A percentile compares a stretch with the other conserved stretches of the same genome.
phyloP scores from a whole-genome alignment of 2,113 vertebrate species.

The Phrynocephalus versicolor region DNA sequence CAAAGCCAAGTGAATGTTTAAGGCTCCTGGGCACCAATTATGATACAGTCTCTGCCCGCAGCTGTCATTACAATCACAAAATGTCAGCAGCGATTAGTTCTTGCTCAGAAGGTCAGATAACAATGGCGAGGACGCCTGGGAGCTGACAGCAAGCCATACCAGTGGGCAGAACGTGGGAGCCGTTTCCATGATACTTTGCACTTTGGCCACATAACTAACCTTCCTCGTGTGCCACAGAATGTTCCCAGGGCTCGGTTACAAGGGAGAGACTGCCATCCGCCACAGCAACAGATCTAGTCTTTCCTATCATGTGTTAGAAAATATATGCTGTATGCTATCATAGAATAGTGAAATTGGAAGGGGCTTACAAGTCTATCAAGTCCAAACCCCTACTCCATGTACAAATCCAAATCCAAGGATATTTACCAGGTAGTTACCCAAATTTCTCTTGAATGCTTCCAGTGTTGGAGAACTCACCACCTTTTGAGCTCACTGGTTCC shows the following conservation, averaged over 20 bases:
- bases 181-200: not conserved
- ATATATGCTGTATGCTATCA: too few relatives aligned
- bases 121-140: not conserved
- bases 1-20: constrained; percentile 47
- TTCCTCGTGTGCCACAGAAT: not conserved
- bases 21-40: constrained; percentile 56
- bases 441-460: too few relatives aligned
- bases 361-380: too few relatives aligned
- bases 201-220: not conserved
- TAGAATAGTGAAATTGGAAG: too few relatives aligned
- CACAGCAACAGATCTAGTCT: not conserved
- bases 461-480: too few relatives aligned
- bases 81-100: constrained; percentile 51
- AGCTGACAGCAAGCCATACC: not conserved
- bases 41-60: constrained; percentile 52
- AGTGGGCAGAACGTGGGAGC: not conserved
- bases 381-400: too few relatives aligned
- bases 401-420: too few relatives aligned
- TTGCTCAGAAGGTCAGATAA: constrained; percentile 55
- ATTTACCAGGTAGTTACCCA: too few relatives aligned
- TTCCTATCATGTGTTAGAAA: not conserved
- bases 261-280: not conserved
- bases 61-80: constrained; percentile 51
- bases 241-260: not conserved
- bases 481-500: too few relatives aligned